Evolutionary conservation across 2,888 invertebrate genomes (phyloP).

Genomic region (Pristionchus fissidentatus): DNA sequence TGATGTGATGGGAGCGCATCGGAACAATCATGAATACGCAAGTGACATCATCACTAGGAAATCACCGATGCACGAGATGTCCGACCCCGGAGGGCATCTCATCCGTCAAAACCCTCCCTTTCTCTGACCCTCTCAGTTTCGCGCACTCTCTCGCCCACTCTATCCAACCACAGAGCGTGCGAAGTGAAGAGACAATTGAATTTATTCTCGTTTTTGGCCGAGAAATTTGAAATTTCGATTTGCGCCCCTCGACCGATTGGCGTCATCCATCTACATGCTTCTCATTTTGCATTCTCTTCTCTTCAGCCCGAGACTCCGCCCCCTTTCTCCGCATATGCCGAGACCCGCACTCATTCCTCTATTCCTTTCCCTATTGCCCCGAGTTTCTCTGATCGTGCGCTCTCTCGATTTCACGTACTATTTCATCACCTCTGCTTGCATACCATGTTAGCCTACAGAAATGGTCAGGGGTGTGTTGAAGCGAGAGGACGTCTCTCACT

Average conservation of each 20-base stretch:
- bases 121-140: neutral
- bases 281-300: neutral
- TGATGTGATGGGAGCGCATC: no score
- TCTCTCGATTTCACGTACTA: no score
- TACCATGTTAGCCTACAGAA: no score
- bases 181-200: neutral
- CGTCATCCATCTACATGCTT: conserved; percentile 14
- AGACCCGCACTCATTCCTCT: no score
- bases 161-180: neutral
- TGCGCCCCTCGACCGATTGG: neutral
- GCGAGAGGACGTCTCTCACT: neutral
- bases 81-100: neutral
- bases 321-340: no score
- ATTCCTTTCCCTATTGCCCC: no score
- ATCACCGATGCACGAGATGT: no score
- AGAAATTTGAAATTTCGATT: no score
- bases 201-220: neutral
- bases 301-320: conserved; percentile 4
- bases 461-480: no score
- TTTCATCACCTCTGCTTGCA: no score
- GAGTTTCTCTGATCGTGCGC: no score
- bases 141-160: neutral
- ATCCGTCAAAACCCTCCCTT: neutral
- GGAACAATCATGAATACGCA: neutral
- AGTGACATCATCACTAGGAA: neutral